Percentiles rank a stretch among this genome's conserved stretches.
These are phyloP conservation scores for Blastobasis lacticolella DNA, from an alignment of 2,888 invertebrate species.

Conservation along the genomic window DNA sequence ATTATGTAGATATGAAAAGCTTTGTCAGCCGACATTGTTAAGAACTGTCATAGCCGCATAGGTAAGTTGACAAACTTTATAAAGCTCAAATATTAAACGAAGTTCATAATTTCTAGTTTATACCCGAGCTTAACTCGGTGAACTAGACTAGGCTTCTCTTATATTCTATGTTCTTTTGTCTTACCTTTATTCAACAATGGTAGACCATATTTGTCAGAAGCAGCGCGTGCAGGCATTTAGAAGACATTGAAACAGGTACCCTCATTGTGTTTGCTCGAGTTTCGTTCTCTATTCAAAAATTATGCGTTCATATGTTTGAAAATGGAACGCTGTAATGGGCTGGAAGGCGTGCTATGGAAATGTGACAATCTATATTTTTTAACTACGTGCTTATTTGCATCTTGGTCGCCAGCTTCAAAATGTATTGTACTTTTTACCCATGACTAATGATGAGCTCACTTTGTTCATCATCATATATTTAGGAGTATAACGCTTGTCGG, in stretches of 20 bases:
- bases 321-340: conserved; percentile 40
- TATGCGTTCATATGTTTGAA: conserved; percentile 48
- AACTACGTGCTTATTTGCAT: conserved; percentile 32
- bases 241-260: conserved; percentile 49
- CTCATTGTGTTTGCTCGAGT: conserved; percentile 43
- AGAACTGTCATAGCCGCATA: not conserved
- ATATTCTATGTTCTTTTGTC: conserved; percentile 45
- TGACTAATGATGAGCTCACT: too few species aligned
- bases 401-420: conserved; percentile 10
- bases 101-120: conserved; percentile 4
- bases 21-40: not conserved
- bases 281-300: conserved; percentile 58
- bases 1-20: too few species aligned
- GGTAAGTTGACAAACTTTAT: too few species aligned
- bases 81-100: conserved; percentile 2
- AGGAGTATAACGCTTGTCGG: too few species aligned
- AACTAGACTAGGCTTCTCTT: conserved; percentile 34
- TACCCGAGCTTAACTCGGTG: conserved; percentile 15
- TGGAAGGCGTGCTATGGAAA: conserved; percentile 36
- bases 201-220: conserved; percentile 50
- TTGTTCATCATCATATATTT: too few species aligned
- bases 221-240: conserved; percentile 46
- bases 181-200: conserved; percentile 50
- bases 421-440: conserved; percentile 11
- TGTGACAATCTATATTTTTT: conserved; percentile 34